phyloP scores from a whole-genome alignment of 1,140 invertebrate species.

The Pectinophora gossypiella region DNA sequence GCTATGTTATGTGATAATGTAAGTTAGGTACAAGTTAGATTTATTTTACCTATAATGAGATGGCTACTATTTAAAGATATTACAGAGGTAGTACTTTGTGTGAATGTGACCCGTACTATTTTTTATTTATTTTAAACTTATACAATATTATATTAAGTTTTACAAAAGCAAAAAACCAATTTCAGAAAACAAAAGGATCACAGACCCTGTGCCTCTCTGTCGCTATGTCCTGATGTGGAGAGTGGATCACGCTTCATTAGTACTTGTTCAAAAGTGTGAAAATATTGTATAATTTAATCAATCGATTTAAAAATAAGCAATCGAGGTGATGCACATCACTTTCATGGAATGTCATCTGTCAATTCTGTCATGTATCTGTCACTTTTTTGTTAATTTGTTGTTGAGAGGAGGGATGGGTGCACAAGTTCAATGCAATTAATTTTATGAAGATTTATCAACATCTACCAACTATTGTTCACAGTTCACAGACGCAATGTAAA shows the following conservation, averaged over 20 bases:
- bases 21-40: too few relatives aligned
- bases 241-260: neutral
- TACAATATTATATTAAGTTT: too few relatives aligned
- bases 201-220: too few relatives aligned
- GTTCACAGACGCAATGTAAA: slow-evolving; percentile 51
- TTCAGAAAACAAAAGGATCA: too few relatives aligned
- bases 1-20: too few relatives aligned
- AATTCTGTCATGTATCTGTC: slow-evolving; percentile 38
- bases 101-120: too few relatives aligned
- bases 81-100: too few relatives aligned
- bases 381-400: slow-evolving; percentile 35
- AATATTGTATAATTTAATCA: neutral
- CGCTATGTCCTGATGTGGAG: too few relatives aligned
- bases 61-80: too few relatives aligned
- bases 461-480: slow-evolving; percentile 45
- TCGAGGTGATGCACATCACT: slow-evolving; percentile 20
- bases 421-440: slow-evolving; percentile 42
- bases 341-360: slow-evolving; percentile 40
- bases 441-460: slow-evolving; percentile 54
- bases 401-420: slow-evolving; percentile 36
- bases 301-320: neutral
- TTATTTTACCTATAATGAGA: too few relatives aligned
- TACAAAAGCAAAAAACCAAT: too few relatives aligned
- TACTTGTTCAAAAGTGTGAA: neutral
- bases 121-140: too few relatives aligned